These are phyloP conservation scores for Neosilurus hyrtlii DNA, from an alignment of 2,797 vertebrate genomes.

Conservation along the genomic window DNA sequence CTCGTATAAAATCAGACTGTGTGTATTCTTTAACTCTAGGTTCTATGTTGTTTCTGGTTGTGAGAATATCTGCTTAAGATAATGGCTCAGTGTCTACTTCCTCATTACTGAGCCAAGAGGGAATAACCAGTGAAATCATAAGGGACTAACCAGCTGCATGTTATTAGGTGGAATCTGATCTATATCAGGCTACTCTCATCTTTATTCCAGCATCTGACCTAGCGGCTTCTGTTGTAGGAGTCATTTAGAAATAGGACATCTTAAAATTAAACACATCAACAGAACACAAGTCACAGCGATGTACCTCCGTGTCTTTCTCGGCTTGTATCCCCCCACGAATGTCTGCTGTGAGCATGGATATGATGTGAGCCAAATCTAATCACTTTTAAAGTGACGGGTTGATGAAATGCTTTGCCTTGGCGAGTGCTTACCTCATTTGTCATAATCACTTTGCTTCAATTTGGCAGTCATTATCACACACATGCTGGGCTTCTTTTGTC, in stretches of 20 bases:
- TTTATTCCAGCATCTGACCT: not conserved
- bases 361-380: constrained; percentile 9
- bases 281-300: not conserved
- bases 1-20: not conserved
- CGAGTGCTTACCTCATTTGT: not conserved
- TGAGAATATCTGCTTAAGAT: not conserved
- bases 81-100: not conserved
- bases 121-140: not conserved
- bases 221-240: not conserved
- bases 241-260: not conserved
- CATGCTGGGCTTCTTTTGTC: not conserved
- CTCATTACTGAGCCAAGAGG: not conserved
- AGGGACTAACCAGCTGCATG: not conserved
- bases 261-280: constrained; percentile 1
- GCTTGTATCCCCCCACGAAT: not conserved
- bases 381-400: constrained; percentile 10
- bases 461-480: constrained; percentile 5
- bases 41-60: not conserved
- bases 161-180: not conserved
- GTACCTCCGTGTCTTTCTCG: not conserved
- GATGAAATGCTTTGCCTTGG: constrained; percentile 15
- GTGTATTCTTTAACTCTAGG: not conserved
- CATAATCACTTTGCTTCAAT: constrained; percentile 10
- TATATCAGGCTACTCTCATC: not conserved
- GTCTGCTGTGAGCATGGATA: constrained; percentile 16